Evolutionary conservation across 2,113 vertebrate species (phyloP), one percentile per base, ranked within the genome.

Genomic region (Ictalurus furcatus): DNA sequence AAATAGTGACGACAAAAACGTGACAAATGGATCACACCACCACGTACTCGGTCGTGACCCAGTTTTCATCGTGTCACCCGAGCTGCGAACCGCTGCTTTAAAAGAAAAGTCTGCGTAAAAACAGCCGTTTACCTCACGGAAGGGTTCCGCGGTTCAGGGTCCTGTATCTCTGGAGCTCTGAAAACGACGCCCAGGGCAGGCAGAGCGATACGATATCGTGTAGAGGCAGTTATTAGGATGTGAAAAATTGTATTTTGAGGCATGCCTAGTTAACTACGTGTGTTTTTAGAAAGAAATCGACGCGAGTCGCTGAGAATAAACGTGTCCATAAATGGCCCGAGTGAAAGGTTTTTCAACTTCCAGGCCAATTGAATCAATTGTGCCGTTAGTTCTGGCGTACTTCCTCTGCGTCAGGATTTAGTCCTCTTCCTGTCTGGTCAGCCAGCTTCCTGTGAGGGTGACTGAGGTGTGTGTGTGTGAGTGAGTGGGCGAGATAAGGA

Each of bases 401-500:
- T 74, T 88, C 87, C 87, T 84, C 6, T 84, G 87, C 87, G 87
- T 88, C 87, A 88, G 54, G 54, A 61, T 84, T 34, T 56, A 84
- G 81, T 84, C 54, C 56, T 73, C 87, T 88, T 88, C 87, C 87
- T 83, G 87, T 83, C 79, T 88, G 87, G 79, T 88, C 81, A 88
- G 81, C 80, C 56, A 40, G 65, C 81, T 88, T 88, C 87, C 87
- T 88, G 80, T 61, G 81, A 61, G 76, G 58, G 85, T 48, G 58
- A 79, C 12, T 25, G 73, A 79, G 23, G 69, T 65, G 87, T 63
- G 94, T 94, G 85, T 11, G n/a, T 71, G 37, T 54, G 63, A 13
- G 78, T 30, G n/a, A 11, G 87, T 80, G 93, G 92, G 85, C 81
- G 91, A 85, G 93, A 92, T 34, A 59, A 16, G 16, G 58, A 54